These are phyloP conservation scores for Hemibagrus wyckioides DNA, from an alignment of 2,113 vertebrate genomes.

Conservation along the genomic window DNA sequence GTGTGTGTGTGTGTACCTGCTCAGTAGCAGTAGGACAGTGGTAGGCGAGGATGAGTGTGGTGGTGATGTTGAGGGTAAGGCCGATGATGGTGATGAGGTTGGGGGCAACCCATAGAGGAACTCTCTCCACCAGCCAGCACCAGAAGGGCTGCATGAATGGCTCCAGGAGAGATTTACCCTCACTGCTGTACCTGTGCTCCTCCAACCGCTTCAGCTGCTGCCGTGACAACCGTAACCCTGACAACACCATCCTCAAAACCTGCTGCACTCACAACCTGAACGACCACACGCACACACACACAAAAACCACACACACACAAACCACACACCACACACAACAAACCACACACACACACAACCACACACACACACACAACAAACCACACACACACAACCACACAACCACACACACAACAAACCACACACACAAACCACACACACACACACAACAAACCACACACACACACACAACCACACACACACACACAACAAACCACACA, in stretches of 20 bases:
- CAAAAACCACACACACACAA: conserved; percentile 2
- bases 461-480: too few relatives aligned
- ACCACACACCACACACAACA: neutral
- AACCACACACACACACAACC: neutral
- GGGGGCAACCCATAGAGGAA: conserved; percentile 86
- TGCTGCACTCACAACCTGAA: neutral
- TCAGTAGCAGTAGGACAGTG: conserved; percentile 88
- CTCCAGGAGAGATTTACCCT: conserved; percentile 82
- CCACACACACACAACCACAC: too few relatives aligned
- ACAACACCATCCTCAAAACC: conserved; percentile 68
- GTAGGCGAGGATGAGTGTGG: conserved; percentile 81
- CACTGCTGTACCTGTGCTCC: conserved; percentile 85
- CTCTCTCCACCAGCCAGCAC: conserved; percentile 83
- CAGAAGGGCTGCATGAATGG: conserved; percentile 86
- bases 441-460: too few relatives aligned
- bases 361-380: too few relatives aligned
- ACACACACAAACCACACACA: too few relatives aligned
- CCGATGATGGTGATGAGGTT: conserved; percentile 87
- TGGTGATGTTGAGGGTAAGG: conserved; percentile 82
- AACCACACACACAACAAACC: too few relatives aligned
- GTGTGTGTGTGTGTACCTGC: conserved; percentile 71
- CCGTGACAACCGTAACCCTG: conserved; percentile 76
- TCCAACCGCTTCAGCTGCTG: conserved; percentile 85
- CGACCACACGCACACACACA: neutral
- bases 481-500: too few relatives aligned